Percentiles rank a stretch among this genome's conserved stretches.
phyloP scores from a whole-genome alignment of 1,140 invertebrate genomes.

The Pogonognathellus flavescens region DNA sequence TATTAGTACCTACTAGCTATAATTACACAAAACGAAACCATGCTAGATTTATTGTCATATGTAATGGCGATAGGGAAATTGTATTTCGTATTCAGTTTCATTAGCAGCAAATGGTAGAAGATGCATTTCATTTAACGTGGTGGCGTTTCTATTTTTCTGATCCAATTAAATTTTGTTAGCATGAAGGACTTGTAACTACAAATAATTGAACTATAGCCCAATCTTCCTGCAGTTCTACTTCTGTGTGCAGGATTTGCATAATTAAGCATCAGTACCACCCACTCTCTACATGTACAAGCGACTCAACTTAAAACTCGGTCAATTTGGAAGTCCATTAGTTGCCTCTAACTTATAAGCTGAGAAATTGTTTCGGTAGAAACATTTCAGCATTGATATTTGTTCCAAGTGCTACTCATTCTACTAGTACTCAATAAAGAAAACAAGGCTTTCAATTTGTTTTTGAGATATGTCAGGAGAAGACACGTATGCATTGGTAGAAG shows the following conservation, averaged over 20 bases:
- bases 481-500: constrained; percentile 55
- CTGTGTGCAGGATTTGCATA: no score
- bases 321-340: neutral
- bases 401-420: neutral
- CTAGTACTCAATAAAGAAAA: neutral
- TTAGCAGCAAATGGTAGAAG: no score
- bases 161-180: neutral
- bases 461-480: neutral
- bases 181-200: neutral
- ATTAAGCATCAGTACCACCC: no score
- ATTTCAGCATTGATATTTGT: no score
- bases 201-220: neutral
- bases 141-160: neutral
- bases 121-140: no score
- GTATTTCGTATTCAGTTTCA: no score
- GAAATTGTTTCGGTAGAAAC: neutral
- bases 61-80: no score
- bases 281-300: no score
- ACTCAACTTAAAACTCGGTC: neutral
- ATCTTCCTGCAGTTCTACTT: no score
- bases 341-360: neutral
- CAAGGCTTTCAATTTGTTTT: neutral
- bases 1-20: no score
- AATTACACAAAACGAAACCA: no score
- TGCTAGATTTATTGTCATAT: no score